Evolutionary conservation across 37 sponge, comb jelly and placozoan species (phyloP), one percentile per base, ranked within the genome.

Genomic region (Beroe ovata): DNA sequence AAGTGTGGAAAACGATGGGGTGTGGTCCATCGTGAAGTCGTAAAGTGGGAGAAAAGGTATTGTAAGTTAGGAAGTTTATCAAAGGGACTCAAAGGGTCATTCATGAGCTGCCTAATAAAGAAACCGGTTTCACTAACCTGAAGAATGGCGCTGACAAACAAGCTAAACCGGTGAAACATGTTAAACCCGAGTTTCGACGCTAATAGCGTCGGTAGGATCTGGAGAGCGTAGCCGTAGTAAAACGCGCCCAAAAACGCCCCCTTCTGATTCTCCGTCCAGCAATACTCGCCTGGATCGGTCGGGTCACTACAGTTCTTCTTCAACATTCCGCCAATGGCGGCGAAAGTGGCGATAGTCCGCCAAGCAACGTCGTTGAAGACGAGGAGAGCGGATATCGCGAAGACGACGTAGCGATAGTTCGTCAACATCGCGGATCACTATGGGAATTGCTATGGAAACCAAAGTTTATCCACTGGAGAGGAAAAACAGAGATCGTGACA

Each of bases 261-360:
- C 33, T 40, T 37, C 35, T 16, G 42, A 2, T 77, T 39, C 11
- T 77, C 84, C 21, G 54, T 40, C 84, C 84, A 77, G 25, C 84
- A 77, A 16, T 42, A 42, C 33, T 77, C 84, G n/a, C 54, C 84
- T 4, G 19, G 54, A 41, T 42, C 84, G 25, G n/a, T 2, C 14
- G 54, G 54, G 54, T 42, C 84, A 29, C 36, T 36, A 29, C 84
- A 77, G 54, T 77, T 77, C 22, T 77, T 77, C 54, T 77, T 77
- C 22, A 77, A 1, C 84, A 77, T 77, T 6, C 84, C 84, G 16
- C 84, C 84, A 19, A 77, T 77, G 36, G 33, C 33, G 21, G 84
- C 84, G 33, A 77, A n/a, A 22, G 84, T 30, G 41, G 32, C 69
- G 69, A 66, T 66, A 33, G 25, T 29, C 16, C 69, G 69, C 16